phyloP scores from a whole-genome alignment of 2,113 vertebrate genomes.

The Malurus alboscapulatus region DNA sequence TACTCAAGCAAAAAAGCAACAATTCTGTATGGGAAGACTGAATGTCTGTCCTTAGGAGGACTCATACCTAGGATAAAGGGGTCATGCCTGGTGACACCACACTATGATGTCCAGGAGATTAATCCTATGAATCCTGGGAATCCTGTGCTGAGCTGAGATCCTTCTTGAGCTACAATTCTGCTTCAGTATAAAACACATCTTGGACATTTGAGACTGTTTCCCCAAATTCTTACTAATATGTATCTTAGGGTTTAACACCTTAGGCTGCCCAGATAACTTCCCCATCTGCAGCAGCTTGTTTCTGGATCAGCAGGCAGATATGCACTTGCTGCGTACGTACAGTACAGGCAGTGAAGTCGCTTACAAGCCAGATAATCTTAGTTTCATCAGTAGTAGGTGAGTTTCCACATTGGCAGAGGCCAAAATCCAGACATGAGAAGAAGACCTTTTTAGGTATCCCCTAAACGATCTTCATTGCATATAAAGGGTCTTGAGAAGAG shows the following conservation, averaged over 20 bases:
- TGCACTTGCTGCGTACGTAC: neutral
- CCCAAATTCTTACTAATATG: neutral
- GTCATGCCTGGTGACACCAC: neutral
- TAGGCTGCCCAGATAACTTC: neutral
- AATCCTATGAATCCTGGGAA: neutral
- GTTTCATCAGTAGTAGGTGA: neutral
- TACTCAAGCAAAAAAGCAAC: neutral
- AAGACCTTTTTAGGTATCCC: neutral
- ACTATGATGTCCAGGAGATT: neutral
- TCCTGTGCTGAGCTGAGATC: neutral
- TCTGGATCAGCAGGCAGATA: conserved; percentile 3
- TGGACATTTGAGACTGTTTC: neutral
- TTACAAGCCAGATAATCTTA: conserved; percentile 10
- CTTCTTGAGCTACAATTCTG: neutral
- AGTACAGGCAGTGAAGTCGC: neutral
- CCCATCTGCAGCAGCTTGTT: neutral
- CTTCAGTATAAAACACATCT: neutral
- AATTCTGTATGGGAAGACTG: neutral
- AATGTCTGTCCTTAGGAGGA: neutral
- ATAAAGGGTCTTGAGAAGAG: neutral
- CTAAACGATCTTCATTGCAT: neutral
- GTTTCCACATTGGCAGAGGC: neutral
- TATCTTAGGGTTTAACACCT: neutral
- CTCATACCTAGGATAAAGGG: neutral
- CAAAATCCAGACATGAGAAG: neutral